These are phyloP conservation scores for Hypomecis punctinalis DNA, from an alignment of 2,888 invertebrate species.

Conservation along the genomic window DNA sequence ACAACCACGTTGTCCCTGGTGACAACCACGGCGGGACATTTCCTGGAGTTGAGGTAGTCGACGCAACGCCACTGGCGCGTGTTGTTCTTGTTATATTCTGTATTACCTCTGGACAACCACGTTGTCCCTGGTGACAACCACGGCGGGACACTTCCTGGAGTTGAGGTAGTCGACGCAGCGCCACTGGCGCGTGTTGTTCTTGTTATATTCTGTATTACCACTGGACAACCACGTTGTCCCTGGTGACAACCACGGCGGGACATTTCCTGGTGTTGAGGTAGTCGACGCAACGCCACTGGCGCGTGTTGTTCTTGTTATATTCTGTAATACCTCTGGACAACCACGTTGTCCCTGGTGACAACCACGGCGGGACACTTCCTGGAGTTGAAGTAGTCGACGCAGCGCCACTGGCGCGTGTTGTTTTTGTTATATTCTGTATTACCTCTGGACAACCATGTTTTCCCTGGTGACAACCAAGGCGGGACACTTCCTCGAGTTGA, in stretches of 20 bases:
- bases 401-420: too few relatives aligned
- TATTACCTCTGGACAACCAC: too few relatives aligned
- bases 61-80: constrained; percentile 79
- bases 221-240: constrained; percentile 61
- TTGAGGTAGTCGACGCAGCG: neutral
- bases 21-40: constrained; percentile 73
- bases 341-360: too few relatives aligned
- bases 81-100: constrained; percentile 52
- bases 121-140: too few relatives aligned
- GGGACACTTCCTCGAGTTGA: constrained; percentile 66
- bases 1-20: constrained; percentile 68
- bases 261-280: constrained; percentile 67
- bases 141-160: neutral
- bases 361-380: neutral
- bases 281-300: constrained; percentile 69
- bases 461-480: constrained; percentile 69
- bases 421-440: neutral
- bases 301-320: too few relatives aligned
- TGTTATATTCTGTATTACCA: constrained; percentile 42
- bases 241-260: constrained; percentile 71
- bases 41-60: constrained; percentile 65
- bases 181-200: constrained; percentile 66
- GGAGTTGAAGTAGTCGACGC: neutral
- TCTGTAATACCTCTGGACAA: too few relatives aligned
- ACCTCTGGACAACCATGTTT: constrained; percentile 58